A percentile compares a stretch with the other conserved stretches of the same genome.
These are phyloP conservation scores for Amphiura filiformis DNA, from an alignment of 35 echinoderm and acorn worm species.

Conservation along the genomic window DNA sequence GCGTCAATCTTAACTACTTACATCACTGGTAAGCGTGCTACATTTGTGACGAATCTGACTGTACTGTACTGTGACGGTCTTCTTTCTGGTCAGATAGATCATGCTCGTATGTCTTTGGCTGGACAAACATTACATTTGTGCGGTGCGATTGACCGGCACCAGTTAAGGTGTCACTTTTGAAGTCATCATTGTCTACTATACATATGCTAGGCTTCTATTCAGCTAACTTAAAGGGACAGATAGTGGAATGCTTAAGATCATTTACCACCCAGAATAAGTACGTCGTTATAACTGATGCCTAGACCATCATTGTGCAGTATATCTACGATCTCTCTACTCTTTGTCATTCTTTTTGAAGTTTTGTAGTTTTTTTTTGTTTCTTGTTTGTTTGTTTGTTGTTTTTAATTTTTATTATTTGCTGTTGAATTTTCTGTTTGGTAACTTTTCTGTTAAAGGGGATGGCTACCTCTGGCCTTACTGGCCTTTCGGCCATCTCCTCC, in stretches of 20 bases:
- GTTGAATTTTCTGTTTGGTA: too few species aligned
- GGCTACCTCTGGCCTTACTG: too few species aligned
- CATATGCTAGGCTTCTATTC: background rate
- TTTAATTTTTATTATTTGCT: too few species aligned
- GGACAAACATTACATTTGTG: constrained; percentile 56
- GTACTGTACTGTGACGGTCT: too few species aligned
- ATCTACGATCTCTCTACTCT: constrained; percentile 58
- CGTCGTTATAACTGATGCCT: constrained; percentile 54
- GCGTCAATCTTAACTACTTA: too few species aligned
- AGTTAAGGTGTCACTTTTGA: constrained; percentile 51
- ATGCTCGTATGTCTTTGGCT: constrained; percentile 11
- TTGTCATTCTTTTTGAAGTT: too few species aligned
- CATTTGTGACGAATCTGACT: too few species aligned
- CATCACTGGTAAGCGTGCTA: too few species aligned
- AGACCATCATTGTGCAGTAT: constrained; percentile 47
- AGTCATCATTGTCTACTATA: background rate
- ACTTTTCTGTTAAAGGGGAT: too few species aligned
- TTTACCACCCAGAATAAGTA: constrained; percentile 49
- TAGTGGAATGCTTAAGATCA: constrained; percentile 1
- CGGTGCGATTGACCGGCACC: constrained; percentile 46
- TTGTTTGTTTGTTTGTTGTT: too few species aligned
- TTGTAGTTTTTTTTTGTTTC: too few species aligned
- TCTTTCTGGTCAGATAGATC: background rate
- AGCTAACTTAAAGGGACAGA: constrained; percentile 30
- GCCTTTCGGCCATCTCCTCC: too few species aligned